Conservation (phyloP, 1,140 invertebrate species). For the Condylostylus longicornis region DNA sequence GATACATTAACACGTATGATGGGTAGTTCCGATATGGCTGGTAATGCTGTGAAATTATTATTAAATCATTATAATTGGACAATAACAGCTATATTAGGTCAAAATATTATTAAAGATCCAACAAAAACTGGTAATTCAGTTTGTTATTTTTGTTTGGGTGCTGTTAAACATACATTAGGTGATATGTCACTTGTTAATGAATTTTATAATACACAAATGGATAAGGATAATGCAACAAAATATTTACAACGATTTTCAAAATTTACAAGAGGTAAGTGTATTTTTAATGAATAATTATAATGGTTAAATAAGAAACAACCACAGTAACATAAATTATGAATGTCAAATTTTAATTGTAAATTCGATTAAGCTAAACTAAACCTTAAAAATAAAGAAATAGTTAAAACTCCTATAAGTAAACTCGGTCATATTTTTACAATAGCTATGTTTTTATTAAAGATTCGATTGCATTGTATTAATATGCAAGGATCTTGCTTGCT, state of each 20-base stretch:
- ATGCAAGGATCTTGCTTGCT: no score
- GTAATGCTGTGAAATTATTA: slow-evolving; percentile 51
- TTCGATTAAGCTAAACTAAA: no score
- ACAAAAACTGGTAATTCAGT: slow-evolving; percentile 45
- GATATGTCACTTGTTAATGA: no score
- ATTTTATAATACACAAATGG: slow-evolving; percentile 44
- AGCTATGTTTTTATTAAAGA: no score
- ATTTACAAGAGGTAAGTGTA: slow-evolving; percentile 64
- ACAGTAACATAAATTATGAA: no score
- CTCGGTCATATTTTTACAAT: no score
- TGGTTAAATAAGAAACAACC: no score
- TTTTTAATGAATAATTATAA: background rate
- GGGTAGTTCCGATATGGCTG: slow-evolving; percentile 58
- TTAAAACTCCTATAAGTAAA: no score
- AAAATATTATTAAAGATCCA: slow-evolving; percentile 46
- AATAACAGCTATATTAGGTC: slow-evolving; percentile 46
- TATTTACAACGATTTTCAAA: slow-evolving; percentile 48
- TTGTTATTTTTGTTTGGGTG: slow-evolving; percentile 52
- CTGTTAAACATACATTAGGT: slow-evolving; percentile 39
- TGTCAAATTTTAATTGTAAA: no score
- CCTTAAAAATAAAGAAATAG: no score
- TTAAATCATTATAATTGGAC: slow-evolving; percentile 53
- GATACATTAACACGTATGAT: slow-evolving; percentile 71
- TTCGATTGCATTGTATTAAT: no score
- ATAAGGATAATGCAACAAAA: slow-evolving; percentile 38